phyloP scores from a whole-genome alignment of 2,113 vertebrate species.

The Tetraodon nigroviridis region DNA sequence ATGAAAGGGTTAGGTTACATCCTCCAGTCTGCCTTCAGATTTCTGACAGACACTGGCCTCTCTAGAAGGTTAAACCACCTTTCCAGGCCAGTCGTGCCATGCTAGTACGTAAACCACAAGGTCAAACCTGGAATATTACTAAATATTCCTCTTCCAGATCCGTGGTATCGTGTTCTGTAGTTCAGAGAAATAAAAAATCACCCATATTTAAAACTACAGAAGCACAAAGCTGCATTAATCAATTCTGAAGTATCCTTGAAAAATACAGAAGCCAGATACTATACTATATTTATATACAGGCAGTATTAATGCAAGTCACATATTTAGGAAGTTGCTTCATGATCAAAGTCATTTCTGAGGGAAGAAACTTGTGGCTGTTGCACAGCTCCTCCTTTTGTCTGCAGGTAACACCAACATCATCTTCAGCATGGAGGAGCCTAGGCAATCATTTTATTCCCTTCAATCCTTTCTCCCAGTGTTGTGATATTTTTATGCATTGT shows the following conservation, averaged over 20 bases:
- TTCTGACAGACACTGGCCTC: conserved; percentile 5
- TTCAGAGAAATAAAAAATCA: not conserved
- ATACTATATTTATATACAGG: no score
- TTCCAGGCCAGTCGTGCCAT: conserved; percentile 16
- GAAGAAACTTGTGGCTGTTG: not conserved
- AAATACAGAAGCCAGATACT: no score
- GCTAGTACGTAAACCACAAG: conserved; percentile 29
- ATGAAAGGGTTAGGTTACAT: conserved; percentile 11
- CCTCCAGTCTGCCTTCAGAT: not conserved
- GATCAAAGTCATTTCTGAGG: no score
- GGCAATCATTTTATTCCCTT: conserved; percentile 26
- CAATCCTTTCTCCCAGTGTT: conserved; percentile 6
- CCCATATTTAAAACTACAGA: not conserved
- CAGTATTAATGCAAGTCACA: no score
- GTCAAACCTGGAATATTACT: conserved; percentile 20
- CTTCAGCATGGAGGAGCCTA: conserved; percentile 14
- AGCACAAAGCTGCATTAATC: no score
- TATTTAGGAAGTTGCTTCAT: no score
- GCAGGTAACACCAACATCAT: conserved; percentile 6
- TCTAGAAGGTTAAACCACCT: conserved; percentile 17
- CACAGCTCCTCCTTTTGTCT: conserved; percentile 23
- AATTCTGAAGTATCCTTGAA: no score
- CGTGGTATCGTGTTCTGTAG: not conserved
- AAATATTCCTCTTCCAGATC: not conserved
- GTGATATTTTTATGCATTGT: conserved; percentile 1